Base-by-base conservation (phyloP, 37 sponge, comb jelly and placozoan species). In the Cliona cf. orientalis region DNA sequence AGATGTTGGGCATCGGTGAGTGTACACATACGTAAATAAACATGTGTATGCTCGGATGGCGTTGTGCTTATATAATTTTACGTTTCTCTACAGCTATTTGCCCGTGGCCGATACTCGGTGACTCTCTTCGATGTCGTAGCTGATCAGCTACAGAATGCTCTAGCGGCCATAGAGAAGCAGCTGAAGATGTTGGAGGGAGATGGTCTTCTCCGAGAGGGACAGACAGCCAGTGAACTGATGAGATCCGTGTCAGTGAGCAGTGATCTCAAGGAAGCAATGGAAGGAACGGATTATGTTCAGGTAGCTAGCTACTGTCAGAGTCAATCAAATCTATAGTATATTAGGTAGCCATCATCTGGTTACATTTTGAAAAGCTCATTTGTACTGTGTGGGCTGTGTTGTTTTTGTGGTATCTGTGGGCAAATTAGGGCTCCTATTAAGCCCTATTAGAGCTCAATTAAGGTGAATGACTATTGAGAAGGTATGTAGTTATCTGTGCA, bases 1-100 rank as follows among this genome's bases (percentile, higher is more conserved):
- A 70, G 91, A 31, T 73, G 89, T 33, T 97, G 97, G 97, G 89
- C 94, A 3, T 66, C 81, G 46, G 91, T 90, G 39, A 74, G 85
- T 85, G 23, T 2, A 22, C 63, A n/a, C 26, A 61, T 61, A n/a
- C 5, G n/a, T 26, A 7, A 61, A n/a, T 59, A 3, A 9, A 29
- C 12, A 9, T 59, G n/a, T n/a, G n/a, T n/a, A n/a, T 59, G 60
- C 28, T 9, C 23, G 11, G 28, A 29, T 59, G 60, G 23, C 11
- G 28, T 29, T 59, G 60, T 59, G 60, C 28, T 25, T 59, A 29
- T 9, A 59, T n/a, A n/a, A n/a, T n/a, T n/a, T n/a, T n/a, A n/a
- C n/a, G n/a, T n/a, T n/a, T n/a, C n/a, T n/a, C n/a, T n/a, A n/a
- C 63, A 91, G 92, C 62, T 97, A 62, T 97, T 92, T 77, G 79